Conservation (phyloP, 2,797 vertebrate genomes). For the Crypturellus tataupa region DNA sequence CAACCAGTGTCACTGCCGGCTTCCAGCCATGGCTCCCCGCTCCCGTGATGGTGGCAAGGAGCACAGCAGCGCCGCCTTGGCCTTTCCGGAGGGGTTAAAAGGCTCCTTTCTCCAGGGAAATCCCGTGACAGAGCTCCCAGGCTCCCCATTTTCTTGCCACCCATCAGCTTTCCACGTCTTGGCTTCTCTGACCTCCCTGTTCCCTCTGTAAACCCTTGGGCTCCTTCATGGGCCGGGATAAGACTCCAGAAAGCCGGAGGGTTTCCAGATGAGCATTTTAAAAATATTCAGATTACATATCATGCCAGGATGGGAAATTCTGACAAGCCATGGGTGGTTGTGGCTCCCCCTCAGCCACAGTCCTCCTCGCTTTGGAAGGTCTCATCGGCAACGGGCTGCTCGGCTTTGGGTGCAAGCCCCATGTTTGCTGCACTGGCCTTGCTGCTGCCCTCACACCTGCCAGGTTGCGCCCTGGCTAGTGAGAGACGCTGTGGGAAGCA, state of each 20-base stretch:
- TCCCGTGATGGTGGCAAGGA: background rate
- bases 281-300: background rate
- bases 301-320: background rate
- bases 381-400: background rate
- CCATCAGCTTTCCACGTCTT: background rate
- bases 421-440: background rate
- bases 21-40: background rate
- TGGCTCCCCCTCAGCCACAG: background rate
- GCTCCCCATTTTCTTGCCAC: background rate
- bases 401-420: accelerated
- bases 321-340: background rate
- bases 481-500: background rate
- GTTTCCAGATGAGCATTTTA: background rate
- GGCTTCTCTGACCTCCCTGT: background rate
- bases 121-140: background rate
- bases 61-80: background rate
- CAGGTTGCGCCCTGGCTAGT: background rate
- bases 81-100: background rate
- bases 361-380: background rate
- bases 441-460: accelerated
- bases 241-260: background rate
- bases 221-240: background rate
- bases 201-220: background rate
- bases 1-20: accelerated
- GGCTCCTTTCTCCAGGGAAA: background rate